phyloP scores from a whole-genome alignment of 1,140 invertebrate genomes.

The Propsilocerus akamusi region DNA sequence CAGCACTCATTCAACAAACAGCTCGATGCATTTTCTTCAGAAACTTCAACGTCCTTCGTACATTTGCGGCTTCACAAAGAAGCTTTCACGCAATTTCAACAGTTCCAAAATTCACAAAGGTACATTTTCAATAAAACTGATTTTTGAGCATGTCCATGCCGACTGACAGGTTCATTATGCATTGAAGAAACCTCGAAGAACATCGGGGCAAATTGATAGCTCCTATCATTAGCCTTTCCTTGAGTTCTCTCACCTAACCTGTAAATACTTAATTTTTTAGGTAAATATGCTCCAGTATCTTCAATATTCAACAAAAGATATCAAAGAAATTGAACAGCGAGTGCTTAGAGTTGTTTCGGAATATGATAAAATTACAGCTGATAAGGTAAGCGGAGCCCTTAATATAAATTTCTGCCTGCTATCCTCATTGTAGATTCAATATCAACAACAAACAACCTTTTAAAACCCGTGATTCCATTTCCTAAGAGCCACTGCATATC shows the following conservation, averaged over 20 bases:
- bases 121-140: background rate
- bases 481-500: slow-evolving; percentile 50
- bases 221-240: too few species aligned
- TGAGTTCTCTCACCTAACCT: too few species aligned
- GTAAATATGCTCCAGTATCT: background rate
- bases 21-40: background rate
- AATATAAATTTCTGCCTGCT: too few species aligned
- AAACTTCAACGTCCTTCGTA: background rate
- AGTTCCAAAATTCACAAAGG: background rate
- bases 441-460: background rate
- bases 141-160: too few species aligned
- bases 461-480: slow-evolving; percentile 45
- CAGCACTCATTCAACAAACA: background rate
- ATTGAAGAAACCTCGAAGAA: too few species aligned
- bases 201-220: too few species aligned
- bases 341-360: slow-evolving; percentile 57
- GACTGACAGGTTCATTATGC: too few species aligned
- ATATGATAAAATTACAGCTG: slow-evolving; percentile 59
- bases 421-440: background rate
- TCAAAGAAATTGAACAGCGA: slow-evolving; percentile 42
- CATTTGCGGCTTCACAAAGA: background rate
- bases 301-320: slow-evolving; percentile 15
- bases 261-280: too few species aligned
- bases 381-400: slow-evolving; percentile 44
- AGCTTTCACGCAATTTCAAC: background rate